These are phyloP conservation scores for Suricata suricatta DNA, from an alignment of 2,113 vertebrate genomes.

Conservation along the genomic window DNA sequence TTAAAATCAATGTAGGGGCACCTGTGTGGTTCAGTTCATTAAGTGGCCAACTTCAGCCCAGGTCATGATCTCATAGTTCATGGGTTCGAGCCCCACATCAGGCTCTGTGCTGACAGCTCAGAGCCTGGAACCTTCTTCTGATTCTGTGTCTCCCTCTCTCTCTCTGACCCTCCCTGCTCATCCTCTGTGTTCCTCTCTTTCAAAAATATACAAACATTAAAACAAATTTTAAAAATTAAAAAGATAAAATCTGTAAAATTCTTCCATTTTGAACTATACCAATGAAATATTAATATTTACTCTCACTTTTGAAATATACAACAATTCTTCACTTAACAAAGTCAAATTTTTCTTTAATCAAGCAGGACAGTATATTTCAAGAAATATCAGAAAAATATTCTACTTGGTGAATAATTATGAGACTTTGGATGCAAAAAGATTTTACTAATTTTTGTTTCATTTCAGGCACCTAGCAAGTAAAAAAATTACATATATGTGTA, in stretches of 20 bases:
- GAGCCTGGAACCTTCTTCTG: too few species aligned
- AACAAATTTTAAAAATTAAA: too few species aligned
- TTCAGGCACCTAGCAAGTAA: not conserved
- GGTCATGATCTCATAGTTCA: too few species aligned
- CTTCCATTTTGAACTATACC: not conserved
- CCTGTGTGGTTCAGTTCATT: too few species aligned
- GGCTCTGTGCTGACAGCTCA: too few species aligned
- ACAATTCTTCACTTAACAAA: not conserved
- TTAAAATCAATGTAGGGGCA: not conserved
- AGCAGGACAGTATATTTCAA: not conserved
- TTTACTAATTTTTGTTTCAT: not conserved
- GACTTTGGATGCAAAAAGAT: not conserved
- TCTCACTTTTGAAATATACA: not conserved
- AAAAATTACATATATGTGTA: not conserved
- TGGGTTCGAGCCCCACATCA: too few species aligned
- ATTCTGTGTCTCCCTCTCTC: too few species aligned
- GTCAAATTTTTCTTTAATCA: not conserved
- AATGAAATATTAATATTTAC: not conserved
- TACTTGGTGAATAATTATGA: not conserved
- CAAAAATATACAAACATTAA: too few species aligned
- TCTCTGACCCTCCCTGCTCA: too few species aligned
- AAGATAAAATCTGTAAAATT: not conserved
- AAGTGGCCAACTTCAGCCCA: too few species aligned
- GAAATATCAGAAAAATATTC: not conserved
- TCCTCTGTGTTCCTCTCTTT: too few species aligned